Conservation (phyloP, 2,797 vertebrate species). For the Dicrostonyx torquatus region DNA sequence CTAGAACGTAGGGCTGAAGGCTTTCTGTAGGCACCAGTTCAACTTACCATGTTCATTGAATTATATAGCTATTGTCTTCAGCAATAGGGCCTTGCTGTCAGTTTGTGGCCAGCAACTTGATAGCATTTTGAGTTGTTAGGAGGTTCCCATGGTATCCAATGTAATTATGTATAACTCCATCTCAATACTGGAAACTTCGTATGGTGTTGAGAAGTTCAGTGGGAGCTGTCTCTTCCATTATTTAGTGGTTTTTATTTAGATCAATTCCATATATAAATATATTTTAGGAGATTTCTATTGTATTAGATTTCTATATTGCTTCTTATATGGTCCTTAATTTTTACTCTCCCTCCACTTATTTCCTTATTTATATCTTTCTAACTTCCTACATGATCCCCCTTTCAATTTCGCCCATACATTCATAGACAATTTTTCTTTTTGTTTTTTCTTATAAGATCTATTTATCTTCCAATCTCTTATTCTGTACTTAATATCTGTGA, state of each 20-base stretch:
- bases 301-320: neutral
- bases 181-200: no score
- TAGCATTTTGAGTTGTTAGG: neutral
- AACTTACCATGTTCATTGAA: neutral
- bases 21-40: neutral
- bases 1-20: neutral
- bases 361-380: neutral
- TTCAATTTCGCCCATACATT: neutral
- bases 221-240: neutral
- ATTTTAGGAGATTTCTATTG: neutral
- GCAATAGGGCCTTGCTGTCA: neutral
- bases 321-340: neutral
- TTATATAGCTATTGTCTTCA: neutral
- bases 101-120: neutral
- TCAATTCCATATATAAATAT: neutral
- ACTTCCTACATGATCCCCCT: no score
- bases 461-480: neutral
- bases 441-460: neutral
- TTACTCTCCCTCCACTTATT: no score
- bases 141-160: neutral
- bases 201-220: neutral
- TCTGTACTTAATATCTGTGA: neutral
- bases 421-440: neutral
- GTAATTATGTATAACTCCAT: neutral
- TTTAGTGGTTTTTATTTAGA: neutral